A percentile compares a stretch with the other conserved stretches of the same genome.
Conservation (phyloP, 2,113 vertebrate genomes). For the Burhinus bistriatus region DNA sequence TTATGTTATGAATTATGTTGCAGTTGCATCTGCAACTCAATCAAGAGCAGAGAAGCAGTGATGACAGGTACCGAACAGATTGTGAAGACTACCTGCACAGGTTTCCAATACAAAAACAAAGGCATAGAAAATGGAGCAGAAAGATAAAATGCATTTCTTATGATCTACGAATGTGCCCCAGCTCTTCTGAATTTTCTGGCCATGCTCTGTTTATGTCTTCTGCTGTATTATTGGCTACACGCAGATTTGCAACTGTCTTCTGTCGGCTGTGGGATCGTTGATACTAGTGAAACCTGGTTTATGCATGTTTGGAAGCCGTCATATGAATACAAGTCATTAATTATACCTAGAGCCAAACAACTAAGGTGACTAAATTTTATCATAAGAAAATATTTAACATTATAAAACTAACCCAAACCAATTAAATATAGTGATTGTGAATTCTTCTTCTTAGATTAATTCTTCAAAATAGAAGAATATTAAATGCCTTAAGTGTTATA, state of each 20-base stretch:
- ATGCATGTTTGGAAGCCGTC: not conserved
- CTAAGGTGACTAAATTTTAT: not conserved
- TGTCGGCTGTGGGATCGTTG: not conserved
- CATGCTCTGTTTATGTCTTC: not conserved
- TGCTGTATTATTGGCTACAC: fast-evolving
- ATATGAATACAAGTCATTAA: not conserved
- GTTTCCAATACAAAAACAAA: not conserved
- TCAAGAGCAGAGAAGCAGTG: not conserved
- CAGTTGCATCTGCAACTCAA: not conserved
- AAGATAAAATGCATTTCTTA: not conserved
- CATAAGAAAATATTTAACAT: not conserved
- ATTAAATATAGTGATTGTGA: not conserved
- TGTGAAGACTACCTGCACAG: not conserved
- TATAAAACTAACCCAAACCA: not conserved
- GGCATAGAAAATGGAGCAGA: not conserved
- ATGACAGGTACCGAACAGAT: not conserved
- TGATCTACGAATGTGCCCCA: not conserved
- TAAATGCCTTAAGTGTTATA: not conserved
- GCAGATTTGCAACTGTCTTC: not conserved
- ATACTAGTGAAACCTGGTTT: fast-evolving
- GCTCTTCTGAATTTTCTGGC: not conserved
- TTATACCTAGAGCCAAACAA: not conserved
- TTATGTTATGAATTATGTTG: not conserved
- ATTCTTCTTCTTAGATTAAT: not conserved
- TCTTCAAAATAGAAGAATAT: not conserved